Base-by-base conservation (phyloP, 2,888 invertebrate species). In the Busseola fusca region DNA sequence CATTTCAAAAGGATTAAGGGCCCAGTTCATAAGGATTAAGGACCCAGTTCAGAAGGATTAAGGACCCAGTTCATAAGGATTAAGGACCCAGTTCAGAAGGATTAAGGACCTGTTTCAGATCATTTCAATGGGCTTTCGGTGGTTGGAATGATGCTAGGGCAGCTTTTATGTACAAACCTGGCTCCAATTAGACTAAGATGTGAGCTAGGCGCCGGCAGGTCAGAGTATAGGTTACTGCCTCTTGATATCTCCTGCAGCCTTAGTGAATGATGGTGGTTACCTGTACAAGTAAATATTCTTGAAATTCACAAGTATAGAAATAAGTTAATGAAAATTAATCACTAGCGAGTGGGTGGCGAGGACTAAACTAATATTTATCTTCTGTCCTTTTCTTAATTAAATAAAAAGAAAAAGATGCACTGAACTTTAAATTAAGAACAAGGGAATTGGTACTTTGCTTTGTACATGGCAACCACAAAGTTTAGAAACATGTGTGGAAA, bases 211-310 rank as follows among this genome's bases (percentile, higher is more conserved):
- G 96, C 95, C 0, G 98, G 98, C 69, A 98, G 91, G 88, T 98
- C 98, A n/a, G 98, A 98, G 88, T 98, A 98, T 5, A 98, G 90
- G 79, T 96, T 97, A 14, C 97, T 96, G 66, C 96, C 96, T 83
- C 97, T 96, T 27, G 97, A 96, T 75, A 96, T 94, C 91, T 97
- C 96, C 80, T 95, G 96, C 42, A 96, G 86, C 60, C 96, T 88
- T 30, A 95, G 82, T 0, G 95, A 95, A 76, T 94, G 94, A 72
- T 94, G 95, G 62, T 94, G 94, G 0, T 92, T 92, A 73, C 67
- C 95, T 94, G 86, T 7, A 62, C 3, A 62, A 68, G 37, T 21
- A 18, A 37, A 37, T 12, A 63, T 30, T 34, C 10, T 21, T 27
- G 14, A 42, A 45, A 45, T 9, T 54, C 54, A n/a, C 21, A 48